Evolutionary conservation across 2,113 vertebrate genomes (phyloP).

Genomic region (Apus apus): DNA sequence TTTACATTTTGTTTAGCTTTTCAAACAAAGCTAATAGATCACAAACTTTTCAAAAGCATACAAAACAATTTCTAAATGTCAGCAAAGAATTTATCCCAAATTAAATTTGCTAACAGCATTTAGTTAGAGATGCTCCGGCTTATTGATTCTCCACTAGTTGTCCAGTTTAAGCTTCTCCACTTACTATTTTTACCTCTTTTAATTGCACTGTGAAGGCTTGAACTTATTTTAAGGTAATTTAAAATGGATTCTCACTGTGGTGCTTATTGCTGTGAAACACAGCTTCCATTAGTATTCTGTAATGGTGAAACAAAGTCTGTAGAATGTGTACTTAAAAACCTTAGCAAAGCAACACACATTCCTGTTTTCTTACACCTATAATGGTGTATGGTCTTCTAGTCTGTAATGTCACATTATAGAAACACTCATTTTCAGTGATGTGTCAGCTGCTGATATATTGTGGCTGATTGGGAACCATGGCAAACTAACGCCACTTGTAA

Average conservation of each 20-base stretch:
- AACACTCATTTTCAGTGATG: neutral
- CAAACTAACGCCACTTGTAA: neutral
- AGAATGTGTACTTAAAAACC: neutral
- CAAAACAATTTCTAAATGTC: neutral
- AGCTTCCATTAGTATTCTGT: neutral
- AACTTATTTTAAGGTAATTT: neutral
- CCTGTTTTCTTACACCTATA: neutral
- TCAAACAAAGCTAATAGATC: neutral
- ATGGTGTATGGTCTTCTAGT: neutral
- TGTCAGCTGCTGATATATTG: neutral
- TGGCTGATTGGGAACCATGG: neutral
- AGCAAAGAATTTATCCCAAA: neutral
- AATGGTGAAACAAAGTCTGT: neutral
- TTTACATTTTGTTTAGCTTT: neutral
- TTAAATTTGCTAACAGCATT: neutral
- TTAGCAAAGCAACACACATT: neutral
- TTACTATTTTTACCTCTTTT: neutral
- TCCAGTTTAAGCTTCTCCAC: neutral
- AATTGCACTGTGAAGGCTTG: neutral
- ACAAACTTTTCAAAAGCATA: neutral
- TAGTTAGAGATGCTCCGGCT: neutral
- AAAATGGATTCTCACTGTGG: neutral
- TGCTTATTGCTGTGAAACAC: neutral
- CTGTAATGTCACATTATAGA: neutral
- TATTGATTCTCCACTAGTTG: neutral